Evolutionary conservation across 2,888 invertebrate species (phyloP), one percentile per base, ranked within the genome.

Genomic region (Zeuzera pyrina): DNA sequence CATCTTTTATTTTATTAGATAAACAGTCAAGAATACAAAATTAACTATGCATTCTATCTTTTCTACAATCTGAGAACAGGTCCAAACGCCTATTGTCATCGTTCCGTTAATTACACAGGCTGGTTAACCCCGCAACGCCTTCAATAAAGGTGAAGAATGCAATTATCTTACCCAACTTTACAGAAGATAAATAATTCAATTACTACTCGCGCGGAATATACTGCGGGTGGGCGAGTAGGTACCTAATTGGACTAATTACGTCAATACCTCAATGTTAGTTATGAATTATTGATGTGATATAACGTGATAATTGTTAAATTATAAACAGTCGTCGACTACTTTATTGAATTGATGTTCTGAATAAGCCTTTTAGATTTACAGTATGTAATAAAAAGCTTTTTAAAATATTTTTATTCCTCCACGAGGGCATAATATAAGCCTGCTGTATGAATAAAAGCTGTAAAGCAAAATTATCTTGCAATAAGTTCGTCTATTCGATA

Each of bases 241-340:
- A n/a, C n/a, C n/a, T n/a, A 73, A 78, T 77, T 77, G 74, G 68
- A 59, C 71, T 79, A 78, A 79, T 79, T 77, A 78, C 66, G 67
- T 72, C 78, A 72, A 65, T 69, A 63, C 64, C 61, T 61, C 67
- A 67, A 57, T 67, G 62, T 67, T 70, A 69, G 59, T 56, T 57
- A 79, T 79, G 76, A 81, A 77, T 78, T 77, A 77, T 78, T 74
- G 73, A 76, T 76, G 65, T 45, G 50, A 55, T 45, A 60, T 60
- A 57, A 62, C 56, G 52, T 54, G 56, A n/a, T n/a, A n/a, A n/a
- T n/a, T n/a, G n/a, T n/a, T n/a, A n/a, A n/a, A n/a, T n/a, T n/a
- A n/a, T n/a, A n/a, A n/a, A n/a, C n/a, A n/a, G n/a, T n/a, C n/a
- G n/a, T n/a, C n/a, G n/a, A n/a, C n/a, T n/a, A n/a, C n/a, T n/a